A percentile compares a stretch with the other conserved stretches of the same genome.
These are phyloP conservation scores for Branchinecta lindahli DNA, from an alignment of 1,140 invertebrate species.

Conservation along the genomic window DNA sequence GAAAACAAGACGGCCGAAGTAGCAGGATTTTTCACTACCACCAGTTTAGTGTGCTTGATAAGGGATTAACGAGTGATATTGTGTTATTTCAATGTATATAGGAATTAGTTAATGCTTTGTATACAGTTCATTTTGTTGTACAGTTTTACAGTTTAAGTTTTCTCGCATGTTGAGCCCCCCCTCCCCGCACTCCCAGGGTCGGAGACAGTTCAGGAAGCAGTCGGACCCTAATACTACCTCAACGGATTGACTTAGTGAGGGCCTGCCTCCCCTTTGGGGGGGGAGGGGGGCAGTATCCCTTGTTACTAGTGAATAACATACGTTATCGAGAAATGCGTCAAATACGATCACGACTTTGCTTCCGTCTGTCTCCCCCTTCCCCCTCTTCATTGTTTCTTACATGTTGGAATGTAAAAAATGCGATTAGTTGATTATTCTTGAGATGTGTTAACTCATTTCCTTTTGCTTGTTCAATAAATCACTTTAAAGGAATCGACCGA, in stretches of 20 bases:
- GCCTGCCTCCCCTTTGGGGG: background rate
- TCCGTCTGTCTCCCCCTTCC: background rate
- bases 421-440: background rate
- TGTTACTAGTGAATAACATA: background rate
- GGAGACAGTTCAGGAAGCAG: background rate
- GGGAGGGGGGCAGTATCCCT: background rate
- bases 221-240: background rate
- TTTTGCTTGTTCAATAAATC: conserved; percentile 11
- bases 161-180: background rate
- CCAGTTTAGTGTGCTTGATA: background rate
- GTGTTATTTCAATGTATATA: conserved; percentile 1
- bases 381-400: background rate
- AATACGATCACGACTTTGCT: background rate
- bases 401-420: background rate
- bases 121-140: conserved; percentile 6
- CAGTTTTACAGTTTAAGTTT: background rate
- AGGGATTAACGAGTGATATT: background rate
- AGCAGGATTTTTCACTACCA: background rate
- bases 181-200: background rate
- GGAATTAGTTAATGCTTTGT: background rate
- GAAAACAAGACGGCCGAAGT: background rate
- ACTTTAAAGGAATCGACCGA: background rate
- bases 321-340: background rate
- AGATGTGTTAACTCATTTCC: background rate
- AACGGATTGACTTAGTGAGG: background rate